phyloP scores from a whole-genome alignment of 1,140 invertebrate genomes.

The Papilio helenus region DNA sequence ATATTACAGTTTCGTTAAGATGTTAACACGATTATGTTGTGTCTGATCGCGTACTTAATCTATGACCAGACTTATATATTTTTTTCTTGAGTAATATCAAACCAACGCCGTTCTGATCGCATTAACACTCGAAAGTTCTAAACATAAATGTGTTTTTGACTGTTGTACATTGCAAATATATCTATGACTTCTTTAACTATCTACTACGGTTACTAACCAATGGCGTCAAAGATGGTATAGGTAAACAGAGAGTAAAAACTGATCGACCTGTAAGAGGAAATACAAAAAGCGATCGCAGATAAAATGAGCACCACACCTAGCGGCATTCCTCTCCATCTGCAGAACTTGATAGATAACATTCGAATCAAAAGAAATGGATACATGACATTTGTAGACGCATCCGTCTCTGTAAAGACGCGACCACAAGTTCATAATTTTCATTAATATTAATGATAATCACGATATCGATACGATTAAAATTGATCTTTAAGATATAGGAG shows the following conservation, averaged over 20 bases:
- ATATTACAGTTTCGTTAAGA: not conserved
- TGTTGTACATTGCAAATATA: not conserved
- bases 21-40: not conserved
- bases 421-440: conserved; percentile 19
- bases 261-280: conserved; percentile 33
- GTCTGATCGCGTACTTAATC: not conserved
- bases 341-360: conserved; percentile 37
- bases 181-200: not conserved
- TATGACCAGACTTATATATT: not conserved
- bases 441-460: conserved; percentile 14
- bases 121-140: not conserved
- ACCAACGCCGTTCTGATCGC: not conserved
- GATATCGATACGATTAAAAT: not conserved
- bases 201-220: not conserved
- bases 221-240: conserved; percentile 18
- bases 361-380: conserved; percentile 41
- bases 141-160: no score
- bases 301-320: conserved; percentile 38
- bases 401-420: conserved; percentile 34
- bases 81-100: not conserved
- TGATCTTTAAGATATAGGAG: not conserved
- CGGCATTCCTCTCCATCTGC: conserved; percentile 33
- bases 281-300: conserved; percentile 34
- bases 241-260: conserved; percentile 32
- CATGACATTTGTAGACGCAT: conserved; percentile 39